Percentiles rank a stretch among this genome's conserved stretches.
These are phyloP conservation scores for Leptodirus hochenwartii DNA, from an alignment of 2,888 invertebrate species.

Conservation along the genomic window DNA sequence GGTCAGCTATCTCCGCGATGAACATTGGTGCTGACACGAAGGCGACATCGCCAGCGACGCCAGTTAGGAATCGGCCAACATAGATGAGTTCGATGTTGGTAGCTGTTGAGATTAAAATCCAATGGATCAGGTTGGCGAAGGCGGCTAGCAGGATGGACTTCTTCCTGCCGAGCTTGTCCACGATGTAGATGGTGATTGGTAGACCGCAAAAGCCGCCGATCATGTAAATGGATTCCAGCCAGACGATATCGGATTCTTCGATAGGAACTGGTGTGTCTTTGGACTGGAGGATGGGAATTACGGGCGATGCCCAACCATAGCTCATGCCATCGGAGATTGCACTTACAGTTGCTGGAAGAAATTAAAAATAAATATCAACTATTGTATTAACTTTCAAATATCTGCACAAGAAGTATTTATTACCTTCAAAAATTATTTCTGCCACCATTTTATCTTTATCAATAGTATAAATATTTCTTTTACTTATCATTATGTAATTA, in stretches of 20 bases:
- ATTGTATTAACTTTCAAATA: too few relatives aligned
- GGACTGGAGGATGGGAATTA: conserved; percentile 20
- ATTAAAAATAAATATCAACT: too few relatives aligned
- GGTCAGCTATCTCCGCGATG: conserved; percentile 25
- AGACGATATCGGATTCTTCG: conserved; percentile 13
- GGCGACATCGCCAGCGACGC: conserved; percentile 23
- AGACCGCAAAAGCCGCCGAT: conserved; percentile 20
- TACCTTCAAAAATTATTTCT: too few relatives aligned
- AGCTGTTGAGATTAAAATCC: conserved; percentile 22
- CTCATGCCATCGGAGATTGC: conserved; percentile 27
- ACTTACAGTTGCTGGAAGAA: conserved; percentile 21
- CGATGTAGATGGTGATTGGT: conserved; percentile 16
- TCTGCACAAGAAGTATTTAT: too few relatives aligned
- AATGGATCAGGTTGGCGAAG: conserved; percentile 19
- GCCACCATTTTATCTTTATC: too few relatives aligned
- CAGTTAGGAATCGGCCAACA: conserved; percentile 22
- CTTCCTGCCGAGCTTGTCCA: conserved; percentile 14
- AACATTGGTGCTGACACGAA: conserved; percentile 27
- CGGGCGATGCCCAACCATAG: conserved; percentile 26
- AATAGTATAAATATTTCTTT: too few relatives aligned
- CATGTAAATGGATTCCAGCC: conserved; percentile 16
- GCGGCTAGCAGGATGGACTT: conserved; percentile 22
- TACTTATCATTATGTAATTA: too few relatives aligned
- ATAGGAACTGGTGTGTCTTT: conserved; percentile 17
- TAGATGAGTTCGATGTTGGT: conserved; percentile 19